Percentiles rank a stretch among this genome's conserved stretches.
phyloP scores from a whole-genome alignment of 1,140 invertebrate genomes.

The Solenopsis fugax region DNA sequence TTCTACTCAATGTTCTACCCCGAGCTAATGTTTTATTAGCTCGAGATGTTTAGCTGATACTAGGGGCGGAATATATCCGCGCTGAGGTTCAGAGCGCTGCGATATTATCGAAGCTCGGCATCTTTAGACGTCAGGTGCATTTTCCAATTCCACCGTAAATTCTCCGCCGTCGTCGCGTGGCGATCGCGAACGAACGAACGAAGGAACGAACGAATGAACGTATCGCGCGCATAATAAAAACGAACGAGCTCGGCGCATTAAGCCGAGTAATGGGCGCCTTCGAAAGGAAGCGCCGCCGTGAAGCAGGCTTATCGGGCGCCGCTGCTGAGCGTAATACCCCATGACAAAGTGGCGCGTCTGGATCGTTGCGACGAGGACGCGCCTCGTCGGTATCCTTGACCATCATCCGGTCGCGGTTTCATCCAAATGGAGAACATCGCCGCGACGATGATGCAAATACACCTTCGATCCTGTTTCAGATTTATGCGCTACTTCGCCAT shows the following conservation, averaged over 20 bases:
- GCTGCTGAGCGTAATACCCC: conserved; percentile 73
- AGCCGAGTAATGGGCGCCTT: conserved; percentile 76
- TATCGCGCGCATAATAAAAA: conserved; percentile 73
- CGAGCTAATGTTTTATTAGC: neutral
- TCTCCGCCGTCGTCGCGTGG: conserved; percentile 58
- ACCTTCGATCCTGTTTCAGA: conserved; percentile 11
- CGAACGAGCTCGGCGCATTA: conserved; percentile 76
- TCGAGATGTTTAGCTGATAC: neutral
- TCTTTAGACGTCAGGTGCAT: neutral
- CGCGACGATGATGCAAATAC: conserved; percentile 21
- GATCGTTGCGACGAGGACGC: conserved; percentile 67
- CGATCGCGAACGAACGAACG: conserved; percentile 26
- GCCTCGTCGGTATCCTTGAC: conserved; percentile 69
- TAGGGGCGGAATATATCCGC: neutral
- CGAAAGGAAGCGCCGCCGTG: conserved; percentile 69
- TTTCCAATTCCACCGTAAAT: conserved; percentile 65
- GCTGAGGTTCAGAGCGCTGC: neutral
- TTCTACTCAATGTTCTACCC: neutral
- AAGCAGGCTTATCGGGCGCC: conserved; percentile 67
- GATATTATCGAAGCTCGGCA: too few species aligned
- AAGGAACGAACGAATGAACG: conserved; percentile 2
- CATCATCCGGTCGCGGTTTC: conserved; percentile 67
- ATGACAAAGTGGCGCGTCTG: conserved; percentile 76
- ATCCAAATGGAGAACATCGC: neutral
- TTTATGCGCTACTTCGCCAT: neutral